These are phyloP conservation scores for Strigamia maritima DNA, from an alignment of 2,888 invertebrate genomes.

Conservation along the genomic window DNA sequence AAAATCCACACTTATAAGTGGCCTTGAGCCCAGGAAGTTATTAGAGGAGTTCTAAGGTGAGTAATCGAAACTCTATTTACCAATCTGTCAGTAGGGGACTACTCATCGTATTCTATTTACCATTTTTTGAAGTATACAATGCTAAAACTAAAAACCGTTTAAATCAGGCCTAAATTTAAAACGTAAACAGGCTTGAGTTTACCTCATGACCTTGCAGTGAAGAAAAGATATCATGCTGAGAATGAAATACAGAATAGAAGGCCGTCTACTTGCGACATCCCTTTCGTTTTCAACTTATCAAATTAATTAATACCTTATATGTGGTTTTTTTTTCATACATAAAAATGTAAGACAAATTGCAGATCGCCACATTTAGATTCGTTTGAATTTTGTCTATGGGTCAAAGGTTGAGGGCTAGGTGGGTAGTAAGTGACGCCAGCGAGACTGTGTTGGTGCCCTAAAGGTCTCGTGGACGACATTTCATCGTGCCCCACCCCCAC, in stretches of 20 bases:
- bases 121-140: no score
- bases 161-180: no score
- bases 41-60: neutral
- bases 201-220: neutral
- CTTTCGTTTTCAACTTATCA: neutral
- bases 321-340: neutral
- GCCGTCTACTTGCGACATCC: neutral
- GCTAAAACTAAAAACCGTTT: no score
- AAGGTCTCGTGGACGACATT: neutral
- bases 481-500: conserved; percentile 10
- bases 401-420: neutral
- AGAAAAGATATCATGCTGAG: neutral
- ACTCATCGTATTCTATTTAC: no score
- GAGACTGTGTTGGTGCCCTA: neutral
- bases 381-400: neutral
- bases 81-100: neutral
- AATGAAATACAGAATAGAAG: conserved; percentile 10
- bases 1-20: neutral
- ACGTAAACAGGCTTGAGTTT: neutral
- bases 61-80: neutral
- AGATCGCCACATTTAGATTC: no score
- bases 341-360: neutral
- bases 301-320: neutral
- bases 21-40: neutral
- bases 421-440: neutral